Base-by-base conservation (phyloP, 2,888 invertebrate genomes). In the Epirrita christyi region DNA sequence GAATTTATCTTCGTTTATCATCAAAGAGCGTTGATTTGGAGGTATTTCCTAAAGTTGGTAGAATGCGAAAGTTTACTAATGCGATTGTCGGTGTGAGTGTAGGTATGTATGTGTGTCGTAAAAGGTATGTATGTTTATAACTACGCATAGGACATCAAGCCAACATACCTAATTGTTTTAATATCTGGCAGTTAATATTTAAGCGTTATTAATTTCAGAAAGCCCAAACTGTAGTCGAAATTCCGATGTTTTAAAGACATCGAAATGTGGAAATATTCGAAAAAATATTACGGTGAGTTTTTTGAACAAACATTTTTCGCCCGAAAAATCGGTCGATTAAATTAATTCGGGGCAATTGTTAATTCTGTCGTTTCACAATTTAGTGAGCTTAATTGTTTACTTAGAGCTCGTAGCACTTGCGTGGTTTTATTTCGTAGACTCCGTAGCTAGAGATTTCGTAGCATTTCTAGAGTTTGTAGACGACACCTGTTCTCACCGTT, bases 221-320 rank as follows among this genome's bases (percentile, higher is more conserved):
- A 82, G 63, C 36, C 73, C 78, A 4, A 77, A 76, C 63, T 69
- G 68, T 67, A 80, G 75, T 59, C 70, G 73, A 55, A 76, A 80
- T 62, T 76, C 77, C 0, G 80, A 81, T 34, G 47, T 69, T 2
- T 41, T 72, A 11, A 80, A 85, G 57, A 45, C 52, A 5, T 53
- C 72, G 6, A 73, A 63, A 44, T 62, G 60, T 46, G 53, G 58
- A 43, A 67, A 54, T 14, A 46, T 75, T 29, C 60, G 68, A 2
- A 72, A 67, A 55, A 76, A 70, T 59, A 61, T 81, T 40, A 55
- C 68, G 65, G 85, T 85, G 44, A 72, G 72, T 45, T 36, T 11
- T 43, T 41, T n/a, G n/a, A n/a, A n/a, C n/a, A n/a, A n/a, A n/a
- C n/a, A n/a, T n/a, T n/a, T n/a, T n/a, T n/a, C n/a, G n/a, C n/a